phyloP scores from a whole-genome alignment of 1,140 invertebrate species.

The Diprion similis region DNA sequence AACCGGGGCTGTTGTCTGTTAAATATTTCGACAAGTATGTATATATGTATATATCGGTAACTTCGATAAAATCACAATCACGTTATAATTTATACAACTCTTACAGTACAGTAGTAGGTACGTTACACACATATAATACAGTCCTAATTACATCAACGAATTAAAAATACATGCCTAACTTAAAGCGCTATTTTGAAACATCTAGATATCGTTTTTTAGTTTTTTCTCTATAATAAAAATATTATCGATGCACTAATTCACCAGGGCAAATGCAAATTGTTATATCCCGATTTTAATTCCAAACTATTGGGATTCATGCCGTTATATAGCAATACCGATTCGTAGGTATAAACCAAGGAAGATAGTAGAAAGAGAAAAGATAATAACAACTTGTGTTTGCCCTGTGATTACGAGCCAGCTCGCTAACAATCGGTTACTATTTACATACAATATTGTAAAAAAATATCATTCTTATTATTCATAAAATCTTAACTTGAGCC shows the following conservation, averaged over 20 bases:
- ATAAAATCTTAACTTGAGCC: not conserved
- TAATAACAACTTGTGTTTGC: not conserved
- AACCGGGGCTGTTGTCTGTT: not conserved
- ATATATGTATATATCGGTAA: constrained; percentile 59
- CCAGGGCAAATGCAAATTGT: not conserved
- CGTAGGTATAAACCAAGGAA: no score
- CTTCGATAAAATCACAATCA: constrained; percentile 60
- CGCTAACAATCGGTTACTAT: constrained; percentile 1
- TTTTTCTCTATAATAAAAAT: not conserved
- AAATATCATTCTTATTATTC: constrained; percentile 3
- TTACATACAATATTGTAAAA: not conserved
- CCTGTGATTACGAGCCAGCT: constrained; percentile 1
- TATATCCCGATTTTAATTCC: not conserved
- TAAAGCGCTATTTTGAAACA: not conserved
- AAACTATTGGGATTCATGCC: no score
- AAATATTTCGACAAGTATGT: constrained; percentile 30
- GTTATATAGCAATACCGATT: no score
- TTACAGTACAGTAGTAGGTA: constrained; percentile 1
- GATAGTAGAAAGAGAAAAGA: no score
- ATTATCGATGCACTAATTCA: not conserved
- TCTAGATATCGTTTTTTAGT: not conserved
- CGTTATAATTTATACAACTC: constrained; percentile 40
- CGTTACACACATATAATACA: not conserved
- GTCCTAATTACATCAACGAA: not conserved
- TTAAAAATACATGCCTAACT: not conserved